Conservation (phyloP, 2,888 invertebrate species). For the Apamea epomidion region DNA sequence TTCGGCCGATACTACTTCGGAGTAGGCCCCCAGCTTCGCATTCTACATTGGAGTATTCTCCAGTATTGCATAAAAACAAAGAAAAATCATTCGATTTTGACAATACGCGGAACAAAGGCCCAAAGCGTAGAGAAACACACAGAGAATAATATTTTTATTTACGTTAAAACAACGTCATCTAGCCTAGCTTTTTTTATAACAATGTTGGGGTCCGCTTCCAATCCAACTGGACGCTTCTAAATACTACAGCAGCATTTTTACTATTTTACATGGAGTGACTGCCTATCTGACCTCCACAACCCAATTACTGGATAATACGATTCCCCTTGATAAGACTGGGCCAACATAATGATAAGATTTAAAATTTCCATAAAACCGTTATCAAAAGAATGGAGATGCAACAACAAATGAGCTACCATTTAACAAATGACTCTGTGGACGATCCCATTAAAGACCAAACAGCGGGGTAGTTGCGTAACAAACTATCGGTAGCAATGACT, state of each 20-base stretch:
- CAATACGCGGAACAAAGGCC: neutral
- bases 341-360: neutral
- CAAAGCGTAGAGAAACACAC: neutral
- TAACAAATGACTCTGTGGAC: conserved; percentile 1
- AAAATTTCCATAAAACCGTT: too few relatives aligned
- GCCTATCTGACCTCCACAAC: too few relatives aligned
- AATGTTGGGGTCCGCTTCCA: too few relatives aligned
- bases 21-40: too few relatives aligned
- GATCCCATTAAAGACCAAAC: neutral
- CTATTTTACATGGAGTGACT: too few relatives aligned
- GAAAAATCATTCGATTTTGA: neutral
- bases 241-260: too few relatives aligned
- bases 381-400: neutral
- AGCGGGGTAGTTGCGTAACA: neutral
- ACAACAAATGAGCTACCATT: neutral
- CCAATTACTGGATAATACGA: too few relatives aligned
- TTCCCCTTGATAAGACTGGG: too few relatives aligned
- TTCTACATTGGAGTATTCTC: neutral
- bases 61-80: neutral
- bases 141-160: neutral
- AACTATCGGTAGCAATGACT: too few relatives aligned
- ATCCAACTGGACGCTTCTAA: too few relatives aligned
- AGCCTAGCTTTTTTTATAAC: too few relatives aligned
- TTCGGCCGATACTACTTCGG: too few relatives aligned
- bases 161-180: neutral